These are phyloP conservation scores for Halcyon leucocephala DNA, from an alignment of 2,797 vertebrate species.

Conservation along the genomic window DNA sequence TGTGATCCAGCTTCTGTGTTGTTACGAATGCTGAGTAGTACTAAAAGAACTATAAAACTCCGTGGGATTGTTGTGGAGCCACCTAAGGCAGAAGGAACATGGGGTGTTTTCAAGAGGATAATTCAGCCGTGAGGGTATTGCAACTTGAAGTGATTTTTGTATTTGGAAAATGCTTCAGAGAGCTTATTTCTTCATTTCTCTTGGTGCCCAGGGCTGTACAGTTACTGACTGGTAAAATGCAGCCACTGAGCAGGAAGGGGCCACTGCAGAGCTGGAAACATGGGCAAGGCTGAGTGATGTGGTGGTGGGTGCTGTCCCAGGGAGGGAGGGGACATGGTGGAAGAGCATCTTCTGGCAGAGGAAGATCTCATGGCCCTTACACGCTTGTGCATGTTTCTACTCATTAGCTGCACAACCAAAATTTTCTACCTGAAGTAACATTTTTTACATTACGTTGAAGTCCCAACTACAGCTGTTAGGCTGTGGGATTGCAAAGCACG, in stretches of 20 bases:
- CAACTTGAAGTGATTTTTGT: not conserved
- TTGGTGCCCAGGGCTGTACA: not conserved
- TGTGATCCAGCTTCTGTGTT: not conserved
- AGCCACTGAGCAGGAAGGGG: not conserved
- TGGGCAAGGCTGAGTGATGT: not conserved
- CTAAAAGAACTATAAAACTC: not conserved
- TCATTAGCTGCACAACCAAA: not conserved
- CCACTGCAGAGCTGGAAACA: not conserved
- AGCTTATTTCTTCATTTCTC: not conserved
- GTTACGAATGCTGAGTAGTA: not conserved
- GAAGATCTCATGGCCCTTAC: accelerated
- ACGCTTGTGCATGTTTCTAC: accelerated
- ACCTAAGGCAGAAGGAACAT: not conserved
- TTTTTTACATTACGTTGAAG: not conserved
- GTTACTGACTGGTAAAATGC: not conserved
- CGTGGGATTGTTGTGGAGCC: not conserved
- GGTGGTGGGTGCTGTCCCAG: not conserved
- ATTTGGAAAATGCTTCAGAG: not conserved
- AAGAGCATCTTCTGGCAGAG: not conserved
- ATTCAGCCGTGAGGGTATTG: not conserved
- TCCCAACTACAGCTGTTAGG: not conserved
- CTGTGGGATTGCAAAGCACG: not conserved
- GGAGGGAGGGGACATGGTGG: not conserved
- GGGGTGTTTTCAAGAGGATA: not conserved
- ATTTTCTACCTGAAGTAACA: not conserved